Evolutionary conservation across 2,888 invertebrate genomes (phyloP).

Genomic region (Clepsis dumicolana): DNA sequence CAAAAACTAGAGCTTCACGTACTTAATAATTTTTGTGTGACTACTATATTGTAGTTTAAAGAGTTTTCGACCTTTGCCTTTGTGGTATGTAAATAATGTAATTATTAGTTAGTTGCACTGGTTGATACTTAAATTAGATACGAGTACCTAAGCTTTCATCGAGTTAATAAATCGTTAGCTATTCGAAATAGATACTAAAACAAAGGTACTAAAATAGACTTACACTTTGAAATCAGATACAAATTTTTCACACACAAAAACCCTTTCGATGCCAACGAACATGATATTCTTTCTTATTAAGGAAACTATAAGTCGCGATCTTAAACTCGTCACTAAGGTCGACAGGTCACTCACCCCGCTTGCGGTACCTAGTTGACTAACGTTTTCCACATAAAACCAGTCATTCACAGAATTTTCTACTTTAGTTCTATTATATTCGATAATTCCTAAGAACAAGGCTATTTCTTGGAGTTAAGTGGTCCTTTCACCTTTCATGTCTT

Average conservation of each 20-base stretch:
- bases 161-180: too few species aligned
- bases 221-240: neutral
- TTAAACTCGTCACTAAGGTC: constrained; percentile 34
- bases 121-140: too few species aligned
- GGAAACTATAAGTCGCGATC: constrained; percentile 15
- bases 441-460: constrained; percentile 1
- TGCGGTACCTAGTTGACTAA: constrained; percentile 41
- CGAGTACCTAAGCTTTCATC: too few species aligned
- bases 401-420: constrained; percentile 31
- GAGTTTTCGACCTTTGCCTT: too few species aligned
- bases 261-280: neutral
- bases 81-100: too few species aligned
- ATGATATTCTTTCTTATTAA: neutral
- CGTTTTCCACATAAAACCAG: constrained; percentile 34
- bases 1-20: neutral
- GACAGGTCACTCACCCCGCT: constrained; percentile 32
- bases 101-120: too few species aligned
- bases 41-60: too few species aligned
- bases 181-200: too few species aligned
- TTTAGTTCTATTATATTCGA: constrained; percentile 4
- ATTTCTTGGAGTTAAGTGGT: neutral
- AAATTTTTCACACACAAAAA: neutral
- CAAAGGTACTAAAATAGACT: neutral
- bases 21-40: too few species aligned
- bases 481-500: neutral